Evolutionary conservation across 2,797 vertebrate genomes (phyloP).

Genomic region (Ctenopoma kingsleyae): DNA sequence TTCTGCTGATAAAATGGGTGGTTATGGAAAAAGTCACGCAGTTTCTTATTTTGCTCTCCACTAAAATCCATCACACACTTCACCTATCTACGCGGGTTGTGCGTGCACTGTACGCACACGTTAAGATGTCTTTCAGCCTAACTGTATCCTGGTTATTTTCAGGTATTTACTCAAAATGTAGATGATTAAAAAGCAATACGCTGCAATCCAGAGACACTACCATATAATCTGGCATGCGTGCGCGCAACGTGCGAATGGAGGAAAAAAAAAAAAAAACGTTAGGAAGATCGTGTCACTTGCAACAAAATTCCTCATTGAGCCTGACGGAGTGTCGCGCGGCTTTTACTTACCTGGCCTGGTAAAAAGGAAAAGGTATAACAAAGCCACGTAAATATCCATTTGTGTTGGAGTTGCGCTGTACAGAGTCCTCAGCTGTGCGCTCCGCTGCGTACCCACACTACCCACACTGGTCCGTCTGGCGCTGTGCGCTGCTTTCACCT

Average conservation of each 20-base stretch:
- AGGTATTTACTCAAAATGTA: slow-evolving; percentile 11
- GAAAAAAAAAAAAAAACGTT: not conserved
- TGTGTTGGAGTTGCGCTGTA: slow-evolving; percentile 66
- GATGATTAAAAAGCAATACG: not conserved
- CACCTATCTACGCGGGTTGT: slow-evolving; percentile 56
- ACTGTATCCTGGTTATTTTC: not conserved
- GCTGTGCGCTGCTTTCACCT: slow-evolving; percentile 60
- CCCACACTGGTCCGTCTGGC: slow-evolving; percentile 64
- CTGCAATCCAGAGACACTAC: not conserved
- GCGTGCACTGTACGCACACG: slow-evolving; percentile 27
- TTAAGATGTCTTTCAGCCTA: slow-evolving; percentile 10
- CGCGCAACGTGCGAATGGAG: slow-evolving; percentile 39
- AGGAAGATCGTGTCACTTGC: slow-evolving; percentile 14
- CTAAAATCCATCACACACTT: slow-evolving; percentile 36
- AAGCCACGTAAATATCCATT: slow-evolving; percentile 84
- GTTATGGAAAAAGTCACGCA: slow-evolving; percentile 29
- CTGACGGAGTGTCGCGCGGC: too few species aligned
- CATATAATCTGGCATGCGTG: slow-evolving; percentile 4
- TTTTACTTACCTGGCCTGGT: slow-evolving; percentile 77
- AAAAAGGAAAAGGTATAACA: slow-evolving; percentile 74
- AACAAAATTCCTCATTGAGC: not conserved
- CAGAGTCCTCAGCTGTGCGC: slow-evolving; percentile 70
- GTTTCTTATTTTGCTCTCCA: slow-evolving; percentile 11
- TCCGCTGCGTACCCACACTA: slow-evolving; percentile 50
- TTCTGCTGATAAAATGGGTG: slow-evolving; percentile 16